Evolutionary conservation across 2,888 invertebrate species (phyloP), one percentile per base, ranked within the genome.

Genomic region (Drosophila antonietae): DNA sequence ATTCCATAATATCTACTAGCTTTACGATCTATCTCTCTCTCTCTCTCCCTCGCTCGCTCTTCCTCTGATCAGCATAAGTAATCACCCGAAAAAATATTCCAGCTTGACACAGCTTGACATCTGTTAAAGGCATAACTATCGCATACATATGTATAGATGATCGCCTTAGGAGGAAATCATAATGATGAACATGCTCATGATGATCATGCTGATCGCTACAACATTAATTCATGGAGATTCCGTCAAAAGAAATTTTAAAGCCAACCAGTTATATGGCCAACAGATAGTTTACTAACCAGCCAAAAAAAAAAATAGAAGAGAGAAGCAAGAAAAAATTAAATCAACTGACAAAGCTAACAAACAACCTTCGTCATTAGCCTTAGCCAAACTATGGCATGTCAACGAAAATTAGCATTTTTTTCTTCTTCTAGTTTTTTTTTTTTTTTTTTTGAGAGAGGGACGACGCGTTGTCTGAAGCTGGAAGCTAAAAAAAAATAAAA

Each of bases 311-410:
- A 51, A 49, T 53, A 23, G 18, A 20, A 14, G 10, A 23, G 14
- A 14, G 3, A 20, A 23, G 8, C 49, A 31, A 35, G 14, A 37
- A 53, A 37, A 75, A 79, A 79, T 75, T 51, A 86, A 86, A 77
- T 81, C 83, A 89, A 89, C 83, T 83, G 89, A 85, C 84, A 85
- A 74, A 88, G 86, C 83, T 76, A 89, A 86, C 89, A 87, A 87
- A 84, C 90, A 89, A 88, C 83, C 90, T 85, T 88, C 90, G 83
- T 90, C 87, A 88, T 88, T 88, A 88, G 90, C 90, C 88, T 90
- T 90, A 88, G 90, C 90, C 90, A 88, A 88, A 88, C 90, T 88
- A 88, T 90, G 87, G 87, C 87, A 87, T 87, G 87, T 87, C 87
- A 87, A 90, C 87, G 77, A 80, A 88, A 90, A 90, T 88, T 90